Evolutionary conservation across 2,888 invertebrate genomes (phyloP).

Genomic region (Omphaloscelis lunosa): DNA sequence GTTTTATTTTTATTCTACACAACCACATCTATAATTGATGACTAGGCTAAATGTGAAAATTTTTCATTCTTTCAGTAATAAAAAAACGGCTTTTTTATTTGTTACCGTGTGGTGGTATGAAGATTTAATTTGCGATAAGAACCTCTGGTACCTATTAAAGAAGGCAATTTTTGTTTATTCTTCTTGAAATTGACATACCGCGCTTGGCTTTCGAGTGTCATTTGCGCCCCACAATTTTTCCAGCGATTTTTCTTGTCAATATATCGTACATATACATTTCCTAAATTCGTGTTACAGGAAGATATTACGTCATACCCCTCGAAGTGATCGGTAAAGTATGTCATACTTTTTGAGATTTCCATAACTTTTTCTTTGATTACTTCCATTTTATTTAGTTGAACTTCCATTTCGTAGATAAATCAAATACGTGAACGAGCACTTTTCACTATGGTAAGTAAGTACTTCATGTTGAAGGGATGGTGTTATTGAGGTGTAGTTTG

Average conservation of each 20-base stretch:
- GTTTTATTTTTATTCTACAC: conserved; percentile 55
- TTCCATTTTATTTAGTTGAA: neutral
- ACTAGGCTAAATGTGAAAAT: conserved; percentile 1
- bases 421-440: neutral
- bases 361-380: neutral
- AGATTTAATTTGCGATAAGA: conserved; percentile 68
- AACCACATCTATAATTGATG: conserved; percentile 21
- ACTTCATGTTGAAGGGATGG: neutral
- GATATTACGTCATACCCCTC: neutral
- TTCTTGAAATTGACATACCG: conserved; percentile 23
- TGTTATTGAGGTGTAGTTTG: too few species aligned
- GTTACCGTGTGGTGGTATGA: neutral
- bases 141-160: conserved; percentile 31
- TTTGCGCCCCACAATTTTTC: neutral
- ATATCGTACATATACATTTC: neutral
- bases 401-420: neutral
- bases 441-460: neutral
- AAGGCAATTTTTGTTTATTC: conserved; percentile 56
- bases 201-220: neutral
- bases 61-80: neutral
- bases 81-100: neutral
- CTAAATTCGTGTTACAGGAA: neutral
- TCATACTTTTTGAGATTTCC: neutral
- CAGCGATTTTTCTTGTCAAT: neutral
- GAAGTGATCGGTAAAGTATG: neutral